These are phyloP conservation scores for Sericinus montela DNA, from an alignment of 2,888 invertebrate species.

Conservation along the genomic window DNA sequence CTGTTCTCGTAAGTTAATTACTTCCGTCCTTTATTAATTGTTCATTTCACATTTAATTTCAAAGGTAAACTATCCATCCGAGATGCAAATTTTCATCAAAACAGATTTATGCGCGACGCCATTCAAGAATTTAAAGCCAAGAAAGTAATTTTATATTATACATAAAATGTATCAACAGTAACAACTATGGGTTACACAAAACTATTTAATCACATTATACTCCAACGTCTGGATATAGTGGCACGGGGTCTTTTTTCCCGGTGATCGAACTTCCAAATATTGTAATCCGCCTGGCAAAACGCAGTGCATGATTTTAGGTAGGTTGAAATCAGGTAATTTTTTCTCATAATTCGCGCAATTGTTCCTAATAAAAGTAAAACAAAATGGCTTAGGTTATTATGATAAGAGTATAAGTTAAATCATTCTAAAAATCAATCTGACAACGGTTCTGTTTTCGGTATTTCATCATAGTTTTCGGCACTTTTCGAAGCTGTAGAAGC, in stretches of 20 bases:
- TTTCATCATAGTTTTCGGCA: neutral
- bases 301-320: constrained; percentile 57
- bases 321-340: constrained; percentile 40
- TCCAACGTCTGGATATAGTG: constrained; percentile 64
- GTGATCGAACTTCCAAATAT: constrained; percentile 80
- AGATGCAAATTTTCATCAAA: no score
- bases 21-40: no score
- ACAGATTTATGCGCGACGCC: no score
- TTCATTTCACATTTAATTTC: no score
- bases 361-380: neutral
- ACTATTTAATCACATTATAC: constrained; percentile 40
- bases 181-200: no score
- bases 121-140: no score
- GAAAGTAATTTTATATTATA: no score
- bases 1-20: no score
- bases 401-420: neutral
- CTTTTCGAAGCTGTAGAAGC: neutral
- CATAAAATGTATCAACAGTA: no score
- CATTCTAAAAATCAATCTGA: neutral
- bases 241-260: constrained; percentile 75
- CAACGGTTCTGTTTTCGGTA: constrained; percentile 1
- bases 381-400: neutral
- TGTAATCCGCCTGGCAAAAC: constrained; percentile 79
- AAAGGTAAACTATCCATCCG: no score
- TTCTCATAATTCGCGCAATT: neutral